Base-by-base conservation (phyloP, 2,113 vertebrate genomes). In the Vidua chalybeata region DNA sequence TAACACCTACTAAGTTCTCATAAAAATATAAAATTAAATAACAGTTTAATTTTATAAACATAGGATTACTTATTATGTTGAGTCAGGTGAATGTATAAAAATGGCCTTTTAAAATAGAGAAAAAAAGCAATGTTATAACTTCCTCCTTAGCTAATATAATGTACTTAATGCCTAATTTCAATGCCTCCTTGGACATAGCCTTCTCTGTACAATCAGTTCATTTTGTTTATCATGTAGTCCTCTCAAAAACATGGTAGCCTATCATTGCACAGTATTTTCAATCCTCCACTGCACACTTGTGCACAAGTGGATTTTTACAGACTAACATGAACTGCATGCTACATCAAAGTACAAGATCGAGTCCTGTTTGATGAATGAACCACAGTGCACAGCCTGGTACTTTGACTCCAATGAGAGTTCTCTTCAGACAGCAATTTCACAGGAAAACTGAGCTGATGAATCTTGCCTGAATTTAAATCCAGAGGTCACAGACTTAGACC, bases 21-120 rank as follows among this genome's bases (percentile, higher is more conserved):
- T 39, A 54, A 64, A 51, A 95, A 94, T 81, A 84, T 67, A 28
- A 82, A 96, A 83, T 91, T 90, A 62, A 27, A 67, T 49, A 12
- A 52, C 11, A 20, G 7, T 26, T 91, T 85, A 14, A 90, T 89
- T 93, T 92, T 91, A 83, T 9, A 72, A 94, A 71, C 28, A 61
- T 68, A 74, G 19, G 19, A 84, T 76, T 84, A 74, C 15, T 82
- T 95, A 87, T 41, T 80, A 75, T 63, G 77, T 71, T 78, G 37
- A 95, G 28, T 52, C 43, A 96, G 88, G 35, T 35, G 21, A 52
- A 56, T 63, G 51, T 80, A 73, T 79, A 55, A 62, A 85, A 89
- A 96, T 39, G 11, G 45, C 13, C 27, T 69, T 71, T 76, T 37
- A 69, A 84, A 73, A 45, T 3, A 27, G 5, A 27, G 5, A 49